Conservation (phyloP, 2,797 vertebrate genomes). For the Dermochelys coriacea region DNA sequence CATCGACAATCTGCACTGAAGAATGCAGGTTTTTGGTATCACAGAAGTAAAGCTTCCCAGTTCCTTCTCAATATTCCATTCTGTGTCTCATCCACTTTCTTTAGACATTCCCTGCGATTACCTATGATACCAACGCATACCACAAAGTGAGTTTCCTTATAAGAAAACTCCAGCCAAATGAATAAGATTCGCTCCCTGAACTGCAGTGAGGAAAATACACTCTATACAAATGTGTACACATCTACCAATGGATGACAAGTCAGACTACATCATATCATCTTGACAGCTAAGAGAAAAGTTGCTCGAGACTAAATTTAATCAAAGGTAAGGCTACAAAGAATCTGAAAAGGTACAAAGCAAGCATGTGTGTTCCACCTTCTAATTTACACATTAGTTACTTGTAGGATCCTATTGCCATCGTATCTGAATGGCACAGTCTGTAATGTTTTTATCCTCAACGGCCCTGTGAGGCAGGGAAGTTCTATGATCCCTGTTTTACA, state of each 20-base stretch:
- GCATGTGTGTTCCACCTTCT: not conserved
- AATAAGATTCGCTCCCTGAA: not conserved
- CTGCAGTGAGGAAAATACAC: accelerated
- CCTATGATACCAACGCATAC: not conserved
- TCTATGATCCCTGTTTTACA: not conserved
- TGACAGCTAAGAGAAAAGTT: not conserved
- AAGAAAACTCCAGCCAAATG: not conserved
- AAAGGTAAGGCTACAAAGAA: not conserved
- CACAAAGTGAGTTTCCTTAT: not conserved
- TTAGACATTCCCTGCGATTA: not conserved
- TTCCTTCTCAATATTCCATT: not conserved
- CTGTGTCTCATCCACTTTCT: not conserved
- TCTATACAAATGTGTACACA: accelerated
- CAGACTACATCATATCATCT: not conserved
- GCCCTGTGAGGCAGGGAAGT: not conserved
- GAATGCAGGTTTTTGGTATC: not conserved
- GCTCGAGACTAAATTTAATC: not conserved
- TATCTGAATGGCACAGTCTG: not conserved
- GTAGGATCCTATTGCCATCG: not conserved
- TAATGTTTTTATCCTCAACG: not conserved
- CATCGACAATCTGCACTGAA: not conserved
- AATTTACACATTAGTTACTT: not conserved
- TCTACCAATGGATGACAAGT: not conserved
- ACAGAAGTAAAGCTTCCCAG: not conserved
- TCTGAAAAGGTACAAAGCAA: not conserved